Percentiles rank a stretch among this genome's conserved stretches.
phyloP scores from a whole-genome alignment of 2,113 vertebrate genomes.

The Myrmecophaga tridactyla region DNA sequence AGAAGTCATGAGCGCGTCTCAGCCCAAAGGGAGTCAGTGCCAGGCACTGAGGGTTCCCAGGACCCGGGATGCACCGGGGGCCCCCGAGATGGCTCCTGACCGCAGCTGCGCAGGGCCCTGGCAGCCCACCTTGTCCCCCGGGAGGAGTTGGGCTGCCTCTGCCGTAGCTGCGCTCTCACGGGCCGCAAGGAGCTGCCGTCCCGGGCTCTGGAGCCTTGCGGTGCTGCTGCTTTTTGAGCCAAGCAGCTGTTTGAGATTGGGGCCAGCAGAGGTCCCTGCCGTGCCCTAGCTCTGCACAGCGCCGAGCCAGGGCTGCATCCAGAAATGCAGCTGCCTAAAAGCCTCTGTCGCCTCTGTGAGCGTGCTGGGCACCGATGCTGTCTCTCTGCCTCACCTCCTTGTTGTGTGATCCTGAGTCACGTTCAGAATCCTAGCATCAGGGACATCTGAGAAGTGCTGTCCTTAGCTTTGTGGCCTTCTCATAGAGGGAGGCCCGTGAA shows the following conservation, averaged over 20 bases:
- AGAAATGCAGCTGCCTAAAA: neutral
- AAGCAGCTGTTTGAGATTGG: neutral
- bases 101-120: too few relatives aligned
- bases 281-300: neutral
- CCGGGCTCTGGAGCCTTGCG: too few relatives aligned
- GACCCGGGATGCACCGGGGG: neutral
- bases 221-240: too few relatives aligned
- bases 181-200: too few relatives aligned
- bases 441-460: neutral
- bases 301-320: neutral
- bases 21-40: neutral
- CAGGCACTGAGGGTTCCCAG: neutral
- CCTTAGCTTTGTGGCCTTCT: neutral
- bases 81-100: too few relatives aligned
- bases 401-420: neutral
- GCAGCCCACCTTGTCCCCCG: too few relatives aligned
- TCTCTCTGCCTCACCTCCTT: too few relatives aligned
- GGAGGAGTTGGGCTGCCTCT: too few relatives aligned
- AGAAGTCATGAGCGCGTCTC: neutral
- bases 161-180: too few relatives aligned
- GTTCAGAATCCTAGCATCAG: neutral
- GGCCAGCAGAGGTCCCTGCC: neutral
- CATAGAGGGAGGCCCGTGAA: neutral
- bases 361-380: neutral
- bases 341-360: neutral